A percentile compares a stretch with the other conserved stretches of the same genome.
These are phyloP conservation scores for Eumaeus atala DNA, from an alignment of 1,140 invertebrate species.

Conservation along the genomic window DNA sequence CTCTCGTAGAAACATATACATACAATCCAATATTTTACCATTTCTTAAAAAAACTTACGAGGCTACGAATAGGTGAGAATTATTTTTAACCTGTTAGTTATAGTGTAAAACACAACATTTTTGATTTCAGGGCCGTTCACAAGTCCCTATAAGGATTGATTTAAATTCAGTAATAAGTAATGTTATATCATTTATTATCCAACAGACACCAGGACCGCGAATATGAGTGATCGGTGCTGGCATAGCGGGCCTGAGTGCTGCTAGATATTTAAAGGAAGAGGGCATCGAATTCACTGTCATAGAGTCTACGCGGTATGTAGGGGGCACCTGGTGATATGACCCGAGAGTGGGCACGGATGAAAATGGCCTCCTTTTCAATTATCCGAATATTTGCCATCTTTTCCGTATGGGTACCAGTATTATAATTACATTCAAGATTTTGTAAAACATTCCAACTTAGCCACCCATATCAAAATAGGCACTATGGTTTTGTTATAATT, in stretches of 20 bases:
- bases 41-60: too few relatives aligned
- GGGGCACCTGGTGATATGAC: constrained; percentile 79
- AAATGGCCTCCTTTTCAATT: constrained; percentile 69
- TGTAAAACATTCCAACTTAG: constrained; percentile 44
- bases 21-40: too few relatives aligned
- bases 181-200: too few relatives aligned
- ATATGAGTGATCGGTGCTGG: constrained; percentile 52
- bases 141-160: too few relatives aligned
- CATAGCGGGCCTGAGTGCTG: constrained; percentile 46
- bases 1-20: too few relatives aligned
- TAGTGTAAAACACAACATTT: too few relatives aligned
- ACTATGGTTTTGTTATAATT: too few relatives aligned
- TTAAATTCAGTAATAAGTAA: too few relatives aligned
- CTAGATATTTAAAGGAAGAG: constrained; percentile 49
- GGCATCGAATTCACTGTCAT: constrained; percentile 49
- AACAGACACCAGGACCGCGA: constrained; percentile 4
- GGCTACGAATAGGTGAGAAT: too few relatives aligned
- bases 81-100: too few relatives aligned
- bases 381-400: constrained; percentile 42
- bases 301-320: constrained; percentile 64
- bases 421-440: constrained; percentile 52
- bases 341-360: constrained; percentile 73
- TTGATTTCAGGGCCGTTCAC: too few relatives aligned
- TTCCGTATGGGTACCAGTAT: constrained; percentile 42
- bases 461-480: constrained; percentile 51